Percentiles rank a stretch among this genome's conserved stretches.
These are phyloP conservation scores for Camptogramma bilineatum DNA, from an alignment of 2,888 invertebrate genomes.

Conservation along the genomic window DNA sequence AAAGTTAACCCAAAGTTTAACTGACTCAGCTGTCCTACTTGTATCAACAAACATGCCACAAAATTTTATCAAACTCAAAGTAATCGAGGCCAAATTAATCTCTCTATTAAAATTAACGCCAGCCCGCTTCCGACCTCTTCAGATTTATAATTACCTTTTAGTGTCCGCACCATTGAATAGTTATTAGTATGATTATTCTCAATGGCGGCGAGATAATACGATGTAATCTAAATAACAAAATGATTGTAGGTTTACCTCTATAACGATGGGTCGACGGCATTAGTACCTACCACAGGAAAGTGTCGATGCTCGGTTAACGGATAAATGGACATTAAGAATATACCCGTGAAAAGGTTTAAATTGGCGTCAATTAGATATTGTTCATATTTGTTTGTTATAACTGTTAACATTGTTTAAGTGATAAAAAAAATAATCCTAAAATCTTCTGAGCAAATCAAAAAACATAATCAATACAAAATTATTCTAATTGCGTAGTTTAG, in stretches of 20 bases:
- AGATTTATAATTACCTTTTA: slow-evolving; percentile 77
- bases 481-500: not conserved
- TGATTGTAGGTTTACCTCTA: slow-evolving; percentile 51
- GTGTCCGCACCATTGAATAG: slow-evolving; percentile 62
- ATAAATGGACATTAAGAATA: slow-evolving; percentile 27
- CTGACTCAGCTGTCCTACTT: not conserved
- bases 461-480: not conserved
- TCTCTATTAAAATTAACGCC: slow-evolving; percentile 77
- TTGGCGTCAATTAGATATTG: slow-evolving; percentile 14
- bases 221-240: slow-evolving; percentile 57
- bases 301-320: slow-evolving; percentile 42
- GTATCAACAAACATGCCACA: slow-evolving; percentile 46
- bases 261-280: slow-evolving; percentile 44
- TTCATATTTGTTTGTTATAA: not conserved
- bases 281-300: slow-evolving; percentile 40
- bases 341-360: slow-evolving; percentile 37
- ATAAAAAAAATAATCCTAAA: not conserved
- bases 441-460: not conserved
- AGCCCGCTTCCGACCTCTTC: slow-evolving; percentile 72
- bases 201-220: slow-evolving; percentile 57
- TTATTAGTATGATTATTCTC: slow-evolving; percentile 62
- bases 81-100: slow-evolving; percentile 80
- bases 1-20: not conserved
- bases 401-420: no score
- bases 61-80: slow-evolving; percentile 75